Evolutionary conservation across 2,888 invertebrate genomes (phyloP).

Genomic region (Aphidius colemani): DNA sequence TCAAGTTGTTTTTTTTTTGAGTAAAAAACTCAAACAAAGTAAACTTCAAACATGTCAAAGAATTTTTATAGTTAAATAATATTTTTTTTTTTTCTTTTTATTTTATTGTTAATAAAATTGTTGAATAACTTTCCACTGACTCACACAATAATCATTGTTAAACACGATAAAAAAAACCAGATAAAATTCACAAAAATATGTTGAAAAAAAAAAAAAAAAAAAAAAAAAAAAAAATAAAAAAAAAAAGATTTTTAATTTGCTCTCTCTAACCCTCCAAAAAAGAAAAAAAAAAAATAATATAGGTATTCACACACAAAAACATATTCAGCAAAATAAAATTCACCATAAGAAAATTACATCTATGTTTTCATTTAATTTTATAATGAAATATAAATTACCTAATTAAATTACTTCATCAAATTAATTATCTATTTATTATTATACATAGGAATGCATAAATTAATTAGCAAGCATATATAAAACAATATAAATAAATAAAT

Average conservation of each 20-base stretch:
- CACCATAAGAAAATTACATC: neutral
- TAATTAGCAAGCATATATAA: no score
- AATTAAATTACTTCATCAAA: neutral
- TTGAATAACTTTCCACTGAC: no score
- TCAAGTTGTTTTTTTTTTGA: neutral
- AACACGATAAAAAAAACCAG: neutral
- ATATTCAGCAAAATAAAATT: neutral
- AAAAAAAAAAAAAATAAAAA: no score
- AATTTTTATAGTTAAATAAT: neutral
- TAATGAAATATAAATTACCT: no score
- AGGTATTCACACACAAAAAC: no score
- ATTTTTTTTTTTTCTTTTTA: neutral
- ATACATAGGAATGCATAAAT: neutral
- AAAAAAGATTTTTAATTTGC: no score
- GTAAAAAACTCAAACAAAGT: neutral
- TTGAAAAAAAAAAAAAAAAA: neutral
- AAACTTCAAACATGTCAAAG: no score
- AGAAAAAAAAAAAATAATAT: neutral
- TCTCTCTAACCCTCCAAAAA: neutral
- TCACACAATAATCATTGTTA: neutral
- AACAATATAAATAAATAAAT: neutral
- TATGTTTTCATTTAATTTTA: no score
- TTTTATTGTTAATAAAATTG: no score
- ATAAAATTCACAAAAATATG: neutral
- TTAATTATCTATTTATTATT: no score